Conservation (phyloP, 2,797 vertebrate species). For the Gymnocypris eckloni region DNA sequence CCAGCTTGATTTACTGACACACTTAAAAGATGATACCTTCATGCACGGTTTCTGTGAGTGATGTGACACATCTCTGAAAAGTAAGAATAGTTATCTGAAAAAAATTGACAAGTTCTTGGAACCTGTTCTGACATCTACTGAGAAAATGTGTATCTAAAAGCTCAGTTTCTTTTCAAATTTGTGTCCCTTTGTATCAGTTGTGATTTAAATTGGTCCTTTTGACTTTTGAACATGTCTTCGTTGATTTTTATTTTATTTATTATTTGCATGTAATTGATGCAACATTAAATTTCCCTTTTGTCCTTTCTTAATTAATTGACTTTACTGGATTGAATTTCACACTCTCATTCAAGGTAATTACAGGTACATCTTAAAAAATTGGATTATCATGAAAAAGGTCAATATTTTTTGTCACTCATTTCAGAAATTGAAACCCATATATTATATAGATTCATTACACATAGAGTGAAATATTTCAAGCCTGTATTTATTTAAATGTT, state of each 20-base stretch:
- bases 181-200: background rate
- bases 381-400: too few species aligned
- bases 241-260: background rate
- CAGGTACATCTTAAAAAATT: too few species aligned
- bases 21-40: background rate
- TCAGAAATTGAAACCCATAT: too few species aligned
- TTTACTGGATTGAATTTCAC: background rate
- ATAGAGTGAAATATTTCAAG: too few species aligned
- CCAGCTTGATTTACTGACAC: background rate
- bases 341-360: slow-evolving; percentile 28
- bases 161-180: background rate
- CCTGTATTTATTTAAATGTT: too few species aligned
- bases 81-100: background rate
- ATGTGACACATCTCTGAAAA: background rate
- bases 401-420: too few species aligned
- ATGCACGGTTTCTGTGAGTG: background rate
- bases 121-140: background rate
- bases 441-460: too few species aligned
- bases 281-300: background rate
- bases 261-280: background rate
- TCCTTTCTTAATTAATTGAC: slow-evolving; percentile 2
- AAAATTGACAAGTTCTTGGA: background rate
- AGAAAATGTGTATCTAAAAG: background rate
- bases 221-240: background rate
- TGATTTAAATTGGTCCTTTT: background rate